These are phyloP conservation scores for Australoheros scitulus DNA, from an alignment of 2,113 vertebrate species.

Conservation along the genomic window DNA sequence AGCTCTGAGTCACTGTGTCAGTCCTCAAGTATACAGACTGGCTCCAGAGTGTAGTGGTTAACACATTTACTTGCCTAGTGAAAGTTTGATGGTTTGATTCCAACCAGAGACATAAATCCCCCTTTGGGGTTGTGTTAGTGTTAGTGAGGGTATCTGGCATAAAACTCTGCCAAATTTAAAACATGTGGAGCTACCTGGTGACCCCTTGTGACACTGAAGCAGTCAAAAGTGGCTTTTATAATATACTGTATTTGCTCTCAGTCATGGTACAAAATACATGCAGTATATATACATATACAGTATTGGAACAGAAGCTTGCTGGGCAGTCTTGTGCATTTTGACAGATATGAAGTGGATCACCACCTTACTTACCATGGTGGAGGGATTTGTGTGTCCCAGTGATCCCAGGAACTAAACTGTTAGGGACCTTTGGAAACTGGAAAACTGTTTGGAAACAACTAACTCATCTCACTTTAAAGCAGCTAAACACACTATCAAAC, in stretches of 20 bases:
- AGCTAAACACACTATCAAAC: not conserved
- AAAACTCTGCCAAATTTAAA: too few species aligned
- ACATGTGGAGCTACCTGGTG: too few species aligned
- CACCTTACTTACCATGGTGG: not conserved
- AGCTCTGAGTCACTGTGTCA: too few species aligned
- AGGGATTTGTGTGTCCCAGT: not conserved
- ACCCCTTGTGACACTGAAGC: too few species aligned
- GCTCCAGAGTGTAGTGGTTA: not conserved
- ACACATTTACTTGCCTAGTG: not conserved
- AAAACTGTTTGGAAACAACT: not conserved
- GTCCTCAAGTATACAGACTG: too few species aligned
- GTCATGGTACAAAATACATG: not conserved
- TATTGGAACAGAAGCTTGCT: not conserved
- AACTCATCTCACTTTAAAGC: not conserved
- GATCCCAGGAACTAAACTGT: not conserved
- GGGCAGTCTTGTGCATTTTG: not conserved
- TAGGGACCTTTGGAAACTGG: not conserved
- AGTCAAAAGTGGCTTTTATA: too few species aligned
- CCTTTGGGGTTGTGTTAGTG: not conserved
- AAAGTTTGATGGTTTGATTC: not conserved
- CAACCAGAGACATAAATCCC: not conserved
- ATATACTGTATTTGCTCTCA: not conserved
- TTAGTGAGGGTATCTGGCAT: too few species aligned
- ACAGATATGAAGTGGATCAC: not conserved
- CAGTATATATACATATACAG: not conserved